Percentiles rank a stretch among this genome's conserved stretches.
These are phyloP conservation scores for Amblyornis subalaris DNA, from an alignment of 2,113 vertebrate genomes.

Conservation along the genomic window DNA sequence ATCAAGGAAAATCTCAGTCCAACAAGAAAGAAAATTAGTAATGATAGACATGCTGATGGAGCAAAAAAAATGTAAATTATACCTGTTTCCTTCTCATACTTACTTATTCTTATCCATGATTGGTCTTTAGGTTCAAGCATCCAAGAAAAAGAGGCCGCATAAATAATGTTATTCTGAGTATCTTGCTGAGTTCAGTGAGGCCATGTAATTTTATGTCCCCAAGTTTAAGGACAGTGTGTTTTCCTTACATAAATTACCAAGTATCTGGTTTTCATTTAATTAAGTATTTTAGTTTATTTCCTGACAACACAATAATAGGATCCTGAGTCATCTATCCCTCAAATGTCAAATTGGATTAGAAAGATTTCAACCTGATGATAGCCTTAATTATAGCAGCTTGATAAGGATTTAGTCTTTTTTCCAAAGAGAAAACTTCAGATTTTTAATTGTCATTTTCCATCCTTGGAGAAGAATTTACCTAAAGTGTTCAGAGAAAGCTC, in stretches of 20 bases:
- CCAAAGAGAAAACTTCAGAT: background rate
- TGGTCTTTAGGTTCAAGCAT: background rate
- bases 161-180: background rate
- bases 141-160: background rate
- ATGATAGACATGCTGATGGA: background rate
- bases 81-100: background rate
- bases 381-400: background rate
- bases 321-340: background rate
- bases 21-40: background rate
- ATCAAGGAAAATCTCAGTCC: background rate
- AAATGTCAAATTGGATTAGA: background rate
- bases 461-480: background rate
- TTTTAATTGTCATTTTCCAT: background rate
- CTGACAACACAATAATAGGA: background rate
- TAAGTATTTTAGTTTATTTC: background rate
- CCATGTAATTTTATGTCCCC: background rate
- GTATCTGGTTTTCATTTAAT: background rate
- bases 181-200: background rate
- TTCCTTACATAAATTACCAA: background rate
- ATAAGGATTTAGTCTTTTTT: background rate
- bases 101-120: background rate
- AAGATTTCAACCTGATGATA: background rate
- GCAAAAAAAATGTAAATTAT: background rate
- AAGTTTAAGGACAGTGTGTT: background rate
- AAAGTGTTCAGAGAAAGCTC: background rate